Base-by-base conservation (phyloP, 2,113 vertebrate species). In the Phalacrocorax pelagicus region DNA sequence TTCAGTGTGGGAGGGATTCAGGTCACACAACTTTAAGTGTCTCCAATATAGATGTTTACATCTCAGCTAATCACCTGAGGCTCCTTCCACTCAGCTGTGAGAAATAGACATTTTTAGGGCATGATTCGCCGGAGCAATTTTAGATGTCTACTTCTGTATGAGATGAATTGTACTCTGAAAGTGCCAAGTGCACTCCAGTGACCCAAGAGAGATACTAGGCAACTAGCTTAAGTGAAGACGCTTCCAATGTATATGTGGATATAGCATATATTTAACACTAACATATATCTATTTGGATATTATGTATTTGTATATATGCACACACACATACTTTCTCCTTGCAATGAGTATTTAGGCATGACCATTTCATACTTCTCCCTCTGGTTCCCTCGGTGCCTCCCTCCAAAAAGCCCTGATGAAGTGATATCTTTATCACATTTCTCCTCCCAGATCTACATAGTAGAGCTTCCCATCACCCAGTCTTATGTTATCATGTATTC, bases 91-190 rank as follows among this genome's bases (percentile, higher is more conserved):
- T 91, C 93, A 96, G 1, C 73, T 87, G 81, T 87, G 70, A 91
- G 91, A 82, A 96, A 96, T 1, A 96, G 93, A 94, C 73, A 46
- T 94, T 96, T 95, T 95, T 79, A 85, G 94, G 93, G 84, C 89
- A 90, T 23, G 78, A 75, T 65, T 91, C 0, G 49, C 89, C 52
- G 61, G 65, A 91, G 81, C 61, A 85, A 81, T 96, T 95, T 92
- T 73, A 61, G 58, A 81, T 88, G 75, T 77, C 91, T 92, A 4
- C 91, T 92, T 96, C 84, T 75, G 57, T 70, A 92, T 72, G 73
- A 95, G 61, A 94, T 57, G 73, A 92, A 87, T 57, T 79, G 84
- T 89, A 61, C 57, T 87, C 81, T 81, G 36, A 67, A 95, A 87
- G 86, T 66, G 83, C 46, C 72, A 84, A 86, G 42, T 67, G 70